Evolutionary conservation across 2,888 invertebrate species (phyloP).

Genomic region (Pediacus dermestoides): DNA sequence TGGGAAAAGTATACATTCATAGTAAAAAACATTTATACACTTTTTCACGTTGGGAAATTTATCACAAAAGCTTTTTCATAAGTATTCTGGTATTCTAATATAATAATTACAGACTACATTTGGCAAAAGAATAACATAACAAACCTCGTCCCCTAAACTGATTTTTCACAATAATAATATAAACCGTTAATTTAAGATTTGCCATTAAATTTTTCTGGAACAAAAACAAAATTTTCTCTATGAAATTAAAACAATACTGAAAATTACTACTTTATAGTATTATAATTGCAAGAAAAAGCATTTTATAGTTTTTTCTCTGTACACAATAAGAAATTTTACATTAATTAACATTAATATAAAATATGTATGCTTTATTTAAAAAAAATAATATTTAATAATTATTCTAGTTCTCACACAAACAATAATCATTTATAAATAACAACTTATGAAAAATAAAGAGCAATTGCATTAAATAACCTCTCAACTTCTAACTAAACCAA

Average conservation of each 20-base stretch:
- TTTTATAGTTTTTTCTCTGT: no score
- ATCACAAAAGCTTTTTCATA: conserved; percentile 35
- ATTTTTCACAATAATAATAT: no score
- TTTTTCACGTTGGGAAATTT: conserved; percentile 22
- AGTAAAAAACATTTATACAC: conserved; percentile 20
- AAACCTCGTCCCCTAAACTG: no score
- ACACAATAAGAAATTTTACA: background rate
- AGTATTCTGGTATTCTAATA: conserved; percentile 25
- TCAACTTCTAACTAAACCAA: no score
- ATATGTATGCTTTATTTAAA: background rate
- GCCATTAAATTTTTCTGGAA: no score
- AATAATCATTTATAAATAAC: background rate
- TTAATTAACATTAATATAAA: background rate
- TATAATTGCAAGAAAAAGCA: no score
- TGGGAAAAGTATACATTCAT: background rate
- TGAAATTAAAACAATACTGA: no score
- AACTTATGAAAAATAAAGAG: background rate
- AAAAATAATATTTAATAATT: background rate
- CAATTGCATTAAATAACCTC: no score
- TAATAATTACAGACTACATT: conserved; percentile 25
- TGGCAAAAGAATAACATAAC: conserved; percentile 28
- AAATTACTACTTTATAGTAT: no score
- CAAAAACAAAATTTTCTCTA: no score
- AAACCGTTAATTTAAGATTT: no score
- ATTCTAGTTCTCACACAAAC: background rate